Evolutionary conservation across 2,113 vertebrate genomes (phyloP).

Genomic region (Mellivora capensis): DNA sequence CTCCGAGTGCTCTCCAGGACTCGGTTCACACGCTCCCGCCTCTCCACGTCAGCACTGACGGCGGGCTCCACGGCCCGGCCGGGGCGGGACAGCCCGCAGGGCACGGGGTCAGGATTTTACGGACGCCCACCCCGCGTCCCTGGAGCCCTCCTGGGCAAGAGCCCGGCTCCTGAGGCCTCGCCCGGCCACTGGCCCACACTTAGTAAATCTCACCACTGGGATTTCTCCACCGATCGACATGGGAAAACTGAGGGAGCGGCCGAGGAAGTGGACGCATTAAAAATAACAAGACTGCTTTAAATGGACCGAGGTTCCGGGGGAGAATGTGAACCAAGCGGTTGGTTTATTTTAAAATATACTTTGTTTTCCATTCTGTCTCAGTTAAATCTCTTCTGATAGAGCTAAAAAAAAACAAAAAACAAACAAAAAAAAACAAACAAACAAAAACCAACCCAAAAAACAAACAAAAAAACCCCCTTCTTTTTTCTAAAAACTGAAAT

Average conservation of each 20-base stretch:
- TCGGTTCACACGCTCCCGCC: not conserved
- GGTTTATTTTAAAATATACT: constrained; percentile 71
- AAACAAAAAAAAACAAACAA: not conserved
- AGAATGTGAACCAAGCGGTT: constrained; percentile 36
- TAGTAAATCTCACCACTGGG: constrained; percentile 55
- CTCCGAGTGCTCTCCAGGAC: rapidly evolving
- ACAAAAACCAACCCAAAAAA: not conserved
- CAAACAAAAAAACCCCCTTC: not conserved
- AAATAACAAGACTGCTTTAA: constrained; percentile 65
- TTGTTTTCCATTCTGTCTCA: constrained; percentile 51
- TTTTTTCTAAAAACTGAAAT: constrained; percentile 51
- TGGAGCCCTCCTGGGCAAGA: not conserved
- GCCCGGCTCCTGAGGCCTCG: not conserved
- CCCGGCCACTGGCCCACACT: constrained; percentile 40
- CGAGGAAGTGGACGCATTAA: constrained; percentile 63
- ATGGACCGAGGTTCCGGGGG: constrained; percentile 68
- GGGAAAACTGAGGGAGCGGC: constrained; percentile 70
- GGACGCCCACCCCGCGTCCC: not conserved
- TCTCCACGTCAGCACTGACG: rapidly evolving
- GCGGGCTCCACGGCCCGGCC: rapidly evolving
- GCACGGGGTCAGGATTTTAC: rapidly evolving
- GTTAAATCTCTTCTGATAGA: constrained; percentile 65
- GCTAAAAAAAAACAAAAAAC: not conserved
- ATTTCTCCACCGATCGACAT: constrained; percentile 61
- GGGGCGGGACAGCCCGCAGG: rapidly evolving